phyloP scores from a whole-genome alignment of 2,797 vertebrate species.

The Sandelia bainsii region DNA sequence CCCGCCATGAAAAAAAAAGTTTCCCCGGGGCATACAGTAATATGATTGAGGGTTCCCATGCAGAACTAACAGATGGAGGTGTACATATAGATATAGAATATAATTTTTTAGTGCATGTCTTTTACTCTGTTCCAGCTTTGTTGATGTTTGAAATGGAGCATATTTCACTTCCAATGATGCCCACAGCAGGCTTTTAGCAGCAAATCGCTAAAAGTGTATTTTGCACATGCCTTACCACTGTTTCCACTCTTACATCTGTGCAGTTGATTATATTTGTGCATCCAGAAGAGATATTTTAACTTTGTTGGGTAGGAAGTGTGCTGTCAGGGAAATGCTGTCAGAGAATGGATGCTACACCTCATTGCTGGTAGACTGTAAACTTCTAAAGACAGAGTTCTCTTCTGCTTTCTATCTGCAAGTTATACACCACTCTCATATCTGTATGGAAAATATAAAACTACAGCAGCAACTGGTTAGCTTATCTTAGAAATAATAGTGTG shows the following conservation, averaged over 20 bases:
- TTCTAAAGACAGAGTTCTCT: not conserved
- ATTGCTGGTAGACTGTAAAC: not conserved
- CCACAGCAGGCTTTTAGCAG: constrained; percentile 33
- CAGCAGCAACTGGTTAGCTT: constrained; percentile 1
- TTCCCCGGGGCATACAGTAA: constrained; percentile 53
- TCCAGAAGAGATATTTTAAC: constrained; percentile 28
- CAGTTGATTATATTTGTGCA: constrained; percentile 39
- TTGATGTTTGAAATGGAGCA: constrained; percentile 35
- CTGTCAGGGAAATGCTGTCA: constrained; percentile 11
- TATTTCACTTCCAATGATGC: constrained; percentile 32
- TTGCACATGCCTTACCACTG: constrained; percentile 33
- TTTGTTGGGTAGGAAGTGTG: not conserved
- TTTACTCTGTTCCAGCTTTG: constrained; percentile 50
- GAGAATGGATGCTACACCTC: not conserved
- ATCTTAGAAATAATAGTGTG: not conserved
- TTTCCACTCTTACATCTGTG: constrained; percentile 32
- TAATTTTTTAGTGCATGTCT: constrained; percentile 22
- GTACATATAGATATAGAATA: constrained; percentile 46
- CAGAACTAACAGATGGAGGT: constrained; percentile 75
- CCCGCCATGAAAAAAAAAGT: constrained; percentile 66
- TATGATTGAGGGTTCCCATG: constrained; percentile 74
- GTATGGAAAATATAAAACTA: not conserved
- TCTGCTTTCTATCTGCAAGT: not conserved
- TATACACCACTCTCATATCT: not conserved
- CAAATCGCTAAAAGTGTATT: constrained; percentile 37